Evolutionary conservation across 2,888 invertebrate genomes (phyloP).

Genomic region (Drosophila subsilvestris): DNA sequence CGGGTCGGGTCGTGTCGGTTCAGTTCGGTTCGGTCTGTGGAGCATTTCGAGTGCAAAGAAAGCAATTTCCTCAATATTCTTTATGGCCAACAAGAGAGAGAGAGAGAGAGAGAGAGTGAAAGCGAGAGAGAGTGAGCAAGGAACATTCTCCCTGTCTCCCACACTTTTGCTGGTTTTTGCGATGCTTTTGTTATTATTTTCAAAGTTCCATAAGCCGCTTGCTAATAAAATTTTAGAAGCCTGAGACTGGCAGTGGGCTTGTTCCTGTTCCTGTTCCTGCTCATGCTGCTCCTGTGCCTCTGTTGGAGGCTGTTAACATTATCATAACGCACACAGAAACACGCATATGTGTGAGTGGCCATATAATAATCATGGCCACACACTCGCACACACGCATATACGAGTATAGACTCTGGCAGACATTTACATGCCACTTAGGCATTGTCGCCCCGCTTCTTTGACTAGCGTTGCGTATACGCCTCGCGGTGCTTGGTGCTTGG

Average conservation of each 20-base stretch:
- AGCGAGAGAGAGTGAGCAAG: constrained; percentile 8
- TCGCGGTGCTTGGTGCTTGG: constrained; percentile 35
- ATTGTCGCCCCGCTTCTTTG: constrained; percentile 53
- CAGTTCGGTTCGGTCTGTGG: constrained; percentile 23
- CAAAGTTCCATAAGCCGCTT: constrained; percentile 67
- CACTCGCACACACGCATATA: constrained; percentile 17
- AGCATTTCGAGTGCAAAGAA: constrained; percentile 68
- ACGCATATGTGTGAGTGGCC: constrained; percentile 50
- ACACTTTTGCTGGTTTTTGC: constrained; percentile 25
- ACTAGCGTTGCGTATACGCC: constrained; percentile 63
- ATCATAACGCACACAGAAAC: constrained; percentile 65
- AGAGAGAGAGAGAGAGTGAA: background rate
- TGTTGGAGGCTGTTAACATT: constrained; percentile 64
- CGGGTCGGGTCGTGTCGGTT: too few relatives aligned
- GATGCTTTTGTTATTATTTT: constrained; percentile 70
- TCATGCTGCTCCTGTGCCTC: background rate
- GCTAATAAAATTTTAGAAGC: constrained; percentile 76
- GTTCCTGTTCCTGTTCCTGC: background rate
- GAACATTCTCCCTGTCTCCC: constrained; percentile 41
- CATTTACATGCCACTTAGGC: constrained; percentile 68
- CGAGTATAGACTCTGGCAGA: constrained; percentile 28
- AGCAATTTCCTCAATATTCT: constrained; percentile 76
- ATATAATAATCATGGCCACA: constrained; percentile 67
- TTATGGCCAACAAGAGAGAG: constrained; percentile 47
- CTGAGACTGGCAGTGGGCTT: constrained; percentile 10